Evolutionary conservation across 2,113 vertebrate species (phyloP).

Genomic region (Mirounga angustirostris): DNA sequence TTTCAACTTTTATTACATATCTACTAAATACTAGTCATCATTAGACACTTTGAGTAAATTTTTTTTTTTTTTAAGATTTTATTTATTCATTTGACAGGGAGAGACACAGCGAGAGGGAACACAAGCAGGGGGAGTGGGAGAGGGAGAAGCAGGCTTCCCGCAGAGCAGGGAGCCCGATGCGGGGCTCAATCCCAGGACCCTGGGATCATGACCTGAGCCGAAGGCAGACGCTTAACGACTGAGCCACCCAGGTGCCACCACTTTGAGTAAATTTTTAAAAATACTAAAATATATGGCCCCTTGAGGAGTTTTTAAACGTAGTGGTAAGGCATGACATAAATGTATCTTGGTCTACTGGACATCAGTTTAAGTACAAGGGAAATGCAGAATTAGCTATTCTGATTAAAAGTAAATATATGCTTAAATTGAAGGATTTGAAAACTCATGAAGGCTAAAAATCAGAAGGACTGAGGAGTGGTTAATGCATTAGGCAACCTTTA

Average conservation of each 20-base stretch:
- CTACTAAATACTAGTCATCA: neutral
- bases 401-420: neutral
- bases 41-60: neutral
- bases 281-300: neutral
- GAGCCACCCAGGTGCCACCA: too few species aligned
- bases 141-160: too few species aligned
- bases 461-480: neutral
- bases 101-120: too few species aligned
- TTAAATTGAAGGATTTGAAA: neutral
- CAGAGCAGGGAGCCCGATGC: too few species aligned
- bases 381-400: neutral
- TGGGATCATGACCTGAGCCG: too few species aligned
- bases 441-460: neutral
- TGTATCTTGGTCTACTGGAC: neutral
- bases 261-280: neutral
- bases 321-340: neutral
- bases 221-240: too few species aligned
- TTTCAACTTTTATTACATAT: neutral
- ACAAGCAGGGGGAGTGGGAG: too few species aligned
- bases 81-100: too few species aligned
- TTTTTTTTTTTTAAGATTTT: too few species aligned
- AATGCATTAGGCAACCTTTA: neutral
- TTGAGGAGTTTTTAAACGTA: neutral
- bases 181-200: too few species aligned
- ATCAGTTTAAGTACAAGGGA: neutral